Evolutionary conservation across 2,113 vertebrate species (phyloP).

Genomic region (Lates calcarifer): DNA sequence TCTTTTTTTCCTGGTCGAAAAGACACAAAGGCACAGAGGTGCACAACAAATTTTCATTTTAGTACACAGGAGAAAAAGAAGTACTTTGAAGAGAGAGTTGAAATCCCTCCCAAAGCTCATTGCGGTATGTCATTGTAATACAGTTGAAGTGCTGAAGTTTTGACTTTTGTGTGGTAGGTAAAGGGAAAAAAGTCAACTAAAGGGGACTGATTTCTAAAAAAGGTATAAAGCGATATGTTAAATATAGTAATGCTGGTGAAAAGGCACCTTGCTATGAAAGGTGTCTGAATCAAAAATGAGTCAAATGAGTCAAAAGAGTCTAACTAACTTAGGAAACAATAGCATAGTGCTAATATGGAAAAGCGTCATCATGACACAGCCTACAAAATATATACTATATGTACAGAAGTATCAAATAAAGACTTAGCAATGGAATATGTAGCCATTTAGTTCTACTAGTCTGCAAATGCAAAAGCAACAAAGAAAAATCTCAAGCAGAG

Average conservation of each 20-base stretch:
- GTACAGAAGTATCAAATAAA: neutral
- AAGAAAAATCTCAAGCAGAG: slow-evolving; percentile 13
- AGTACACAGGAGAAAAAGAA: slow-evolving; percentile 21
- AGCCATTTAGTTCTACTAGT: neutral
- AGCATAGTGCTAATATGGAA: too few species aligned
- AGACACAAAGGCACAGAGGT: slow-evolving; percentile 23
- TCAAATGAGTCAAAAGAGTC: neutral
- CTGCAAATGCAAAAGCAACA: neutral
- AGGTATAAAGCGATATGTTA: neutral
- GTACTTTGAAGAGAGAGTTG: slow-evolving; percentile 32
- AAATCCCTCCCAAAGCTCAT: slow-evolving; percentile 33
- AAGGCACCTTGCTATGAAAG: too few species aligned
- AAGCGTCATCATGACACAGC: too few species aligned
- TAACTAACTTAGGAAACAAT: too few species aligned
- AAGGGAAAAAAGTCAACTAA: neutral
- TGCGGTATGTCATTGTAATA: neutral
- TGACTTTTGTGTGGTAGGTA: neutral
- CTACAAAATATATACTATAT: neutral
- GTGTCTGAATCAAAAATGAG: neutral
- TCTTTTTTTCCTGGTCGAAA: slow-evolving; percentile 25
- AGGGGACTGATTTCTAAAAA: neutral
- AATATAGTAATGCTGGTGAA: neutral
- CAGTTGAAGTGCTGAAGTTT: slow-evolving; percentile 6
- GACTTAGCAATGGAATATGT: neutral
- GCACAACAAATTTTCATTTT: slow-evolving; percentile 42